Evolutionary conservation across 2,113 vertebrate genomes (phyloP).

Genomic region (Zosterops pallidus): DNA sequence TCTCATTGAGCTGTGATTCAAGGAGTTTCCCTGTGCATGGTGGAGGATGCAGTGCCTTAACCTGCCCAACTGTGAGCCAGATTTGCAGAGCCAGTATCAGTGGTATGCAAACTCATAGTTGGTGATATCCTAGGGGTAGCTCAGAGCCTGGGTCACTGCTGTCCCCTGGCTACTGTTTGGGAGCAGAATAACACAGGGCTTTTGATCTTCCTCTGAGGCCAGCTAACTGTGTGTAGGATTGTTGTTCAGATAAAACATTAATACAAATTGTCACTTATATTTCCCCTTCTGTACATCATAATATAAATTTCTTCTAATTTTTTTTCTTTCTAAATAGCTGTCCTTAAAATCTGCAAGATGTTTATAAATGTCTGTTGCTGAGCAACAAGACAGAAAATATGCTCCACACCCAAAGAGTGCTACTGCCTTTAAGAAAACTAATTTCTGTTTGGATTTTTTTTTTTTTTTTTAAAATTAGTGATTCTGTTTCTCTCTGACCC

Average conservation of each 20-base stretch:
- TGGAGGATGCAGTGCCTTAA: not conserved
- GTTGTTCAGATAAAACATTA: not conserved
- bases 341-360: not conserved
- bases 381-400: not conserved
- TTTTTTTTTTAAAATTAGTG: not conserved
- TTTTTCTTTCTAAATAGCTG: not conserved
- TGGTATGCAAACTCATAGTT: rapidly evolving
- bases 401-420: not conserved
- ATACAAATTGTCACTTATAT: not conserved
- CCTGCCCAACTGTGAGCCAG: not conserved
- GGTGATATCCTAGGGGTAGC: not conserved
- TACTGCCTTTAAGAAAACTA: not conserved
- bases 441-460: not conserved
- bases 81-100: rapidly evolving
- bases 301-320: not conserved
- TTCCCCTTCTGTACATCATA: not conserved
- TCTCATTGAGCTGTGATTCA: not conserved
- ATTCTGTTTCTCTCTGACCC: not conserved
- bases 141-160: not conserved
- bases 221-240: not conserved
- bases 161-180: not conserved
- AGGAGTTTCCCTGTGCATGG: rapidly evolving
- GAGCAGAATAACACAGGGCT: not conserved
- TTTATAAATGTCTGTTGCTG: not conserved
- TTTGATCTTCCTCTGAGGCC: not conserved